These are phyloP conservation scores for Cheilosia vernalis DNA, from an alignment of 2,888 invertebrate genomes.

Conservation along the genomic window DNA sequence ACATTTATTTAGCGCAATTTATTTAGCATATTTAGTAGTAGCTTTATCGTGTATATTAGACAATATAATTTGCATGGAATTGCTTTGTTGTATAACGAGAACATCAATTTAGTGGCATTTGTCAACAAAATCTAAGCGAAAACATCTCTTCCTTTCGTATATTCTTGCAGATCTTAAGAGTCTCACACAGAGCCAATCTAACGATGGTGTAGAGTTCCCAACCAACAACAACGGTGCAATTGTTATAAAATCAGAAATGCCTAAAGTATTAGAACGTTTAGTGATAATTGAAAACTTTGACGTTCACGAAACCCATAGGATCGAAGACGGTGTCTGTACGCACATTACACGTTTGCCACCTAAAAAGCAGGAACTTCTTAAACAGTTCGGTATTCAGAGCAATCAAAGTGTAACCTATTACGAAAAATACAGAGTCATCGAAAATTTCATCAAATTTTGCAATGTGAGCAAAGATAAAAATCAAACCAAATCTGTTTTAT, in stretches of 20 bases:
- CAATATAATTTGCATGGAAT: slow-evolving; percentile 43
- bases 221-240: slow-evolving; percentile 75
- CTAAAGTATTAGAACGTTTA: slow-evolving; percentile 81
- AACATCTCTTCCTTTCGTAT: slow-evolving; percentile 57
- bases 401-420: slow-evolving; percentile 83
- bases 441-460: slow-evolving; percentile 84
- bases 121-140: slow-evolving; percentile 31
- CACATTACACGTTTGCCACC: slow-evolving; percentile 83
- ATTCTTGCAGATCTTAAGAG: slow-evolving; percentile 82
- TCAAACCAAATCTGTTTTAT: slow-evolving; percentile 38
- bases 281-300: slow-evolving; percentile 82
- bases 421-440: slow-evolving; percentile 83
- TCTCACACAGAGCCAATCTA: slow-evolving; percentile 80
- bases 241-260: slow-evolving; percentile 76
- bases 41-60: slow-evolving; percentile 11
- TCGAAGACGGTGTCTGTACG: slow-evolving; percentile 83
- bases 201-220: slow-evolving; percentile 81
- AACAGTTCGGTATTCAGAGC: slow-evolving; percentile 84
- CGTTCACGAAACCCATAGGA: slow-evolving; percentile 82
- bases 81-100: slow-evolving; percentile 17
- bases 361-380: slow-evolving; percentile 83
- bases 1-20: background rate
- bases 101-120: slow-evolving; percentile 19
- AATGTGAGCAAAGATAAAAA: slow-evolving; percentile 82
- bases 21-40: slow-evolving; percentile 37